Evolutionary conservation across 2,113 vertebrate genomes (phyloP).

Genomic region (Nettapus auritus): DNA sequence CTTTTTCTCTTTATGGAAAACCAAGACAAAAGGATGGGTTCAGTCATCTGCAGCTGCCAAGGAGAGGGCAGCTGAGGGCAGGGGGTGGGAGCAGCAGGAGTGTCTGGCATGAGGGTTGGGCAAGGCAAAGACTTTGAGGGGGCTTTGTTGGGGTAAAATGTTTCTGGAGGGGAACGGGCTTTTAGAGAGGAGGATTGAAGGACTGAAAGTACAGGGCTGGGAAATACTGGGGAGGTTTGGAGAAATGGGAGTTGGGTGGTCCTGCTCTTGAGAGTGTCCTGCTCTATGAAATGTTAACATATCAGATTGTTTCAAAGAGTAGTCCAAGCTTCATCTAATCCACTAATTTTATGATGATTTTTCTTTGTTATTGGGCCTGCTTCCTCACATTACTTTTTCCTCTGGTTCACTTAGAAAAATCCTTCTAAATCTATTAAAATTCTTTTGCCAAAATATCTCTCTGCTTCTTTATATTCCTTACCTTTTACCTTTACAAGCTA

Average conservation of each 20-base stretch:
- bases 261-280: neutral
- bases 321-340: neutral
- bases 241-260: neutral
- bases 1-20: neutral
- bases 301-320: neutral
- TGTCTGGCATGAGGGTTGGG: neutral
- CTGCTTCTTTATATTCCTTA: neutral
- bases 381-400: constrained; percentile 1
- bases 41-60: constrained; percentile 43
- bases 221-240: neutral
- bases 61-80: constrained; percentile 45
- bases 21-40: constrained; percentile 50
- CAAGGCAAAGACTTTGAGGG: neutral
- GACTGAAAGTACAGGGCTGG: neutral
- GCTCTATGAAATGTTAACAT: neutral
- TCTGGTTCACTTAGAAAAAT: constrained; percentile 17
- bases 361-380: neutral
- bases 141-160: neutral
- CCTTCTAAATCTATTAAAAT: neutral
- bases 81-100: neutral
- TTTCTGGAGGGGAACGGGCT: rapidly evolving
- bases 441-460: neutral
- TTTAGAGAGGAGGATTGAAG: neutral
- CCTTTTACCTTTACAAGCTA: neutral
- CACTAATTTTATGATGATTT: constrained; percentile 1